These are phyloP conservation scores for Rutpela maculata DNA, from an alignment of 2,888 invertebrate genomes.

Conservation along the genomic window DNA sequence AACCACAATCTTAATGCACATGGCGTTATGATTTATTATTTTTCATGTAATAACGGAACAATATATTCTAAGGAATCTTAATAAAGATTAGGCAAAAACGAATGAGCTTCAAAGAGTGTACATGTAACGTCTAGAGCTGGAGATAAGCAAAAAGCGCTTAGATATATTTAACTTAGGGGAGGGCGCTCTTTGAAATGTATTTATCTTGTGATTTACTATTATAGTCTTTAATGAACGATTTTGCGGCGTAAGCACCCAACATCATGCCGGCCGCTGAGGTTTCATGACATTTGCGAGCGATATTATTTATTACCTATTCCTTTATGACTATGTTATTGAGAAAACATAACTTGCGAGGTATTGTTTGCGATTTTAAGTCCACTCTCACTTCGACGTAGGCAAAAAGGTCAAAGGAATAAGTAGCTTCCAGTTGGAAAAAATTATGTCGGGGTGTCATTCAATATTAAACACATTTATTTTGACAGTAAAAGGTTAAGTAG, in stretches of 20 bases:
- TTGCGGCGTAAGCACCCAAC: slow-evolving; percentile 59
- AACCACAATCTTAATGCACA: slow-evolving; percentile 24
- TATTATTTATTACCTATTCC: slow-evolving; percentile 65
- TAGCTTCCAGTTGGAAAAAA: slow-evolving; percentile 1
- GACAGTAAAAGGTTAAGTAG: no score
- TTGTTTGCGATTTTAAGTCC: slow-evolving; percentile 21
- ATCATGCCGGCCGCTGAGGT: slow-evolving; percentile 60
- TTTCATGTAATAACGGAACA: slow-evolving; percentile 26
- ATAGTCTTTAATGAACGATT: slow-evolving; percentile 65
- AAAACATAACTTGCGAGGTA: slow-evolving; percentile 30
- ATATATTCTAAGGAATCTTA: slow-evolving; percentile 27
- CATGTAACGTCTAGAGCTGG: slow-evolving; percentile 12
- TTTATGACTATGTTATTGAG: slow-evolving; percentile 54
- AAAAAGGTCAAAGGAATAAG: slow-evolving; percentile 1
- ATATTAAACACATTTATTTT: neutral
- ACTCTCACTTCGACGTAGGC: neutral
- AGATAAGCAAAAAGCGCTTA: slow-evolving; percentile 31
- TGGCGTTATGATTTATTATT: slow-evolving; percentile 37
- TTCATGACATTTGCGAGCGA: slow-evolving; percentile 54
- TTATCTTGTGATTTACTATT: slow-evolving; percentile 64
- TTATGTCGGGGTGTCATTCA: neutral
- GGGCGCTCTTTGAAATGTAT: slow-evolving; percentile 37
- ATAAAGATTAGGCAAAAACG: slow-evolving; percentile 33
- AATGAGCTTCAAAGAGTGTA: slow-evolving; percentile 12
- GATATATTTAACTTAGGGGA: slow-evolving; percentile 8